Percentiles rank a stretch among this genome's conserved stretches.
phyloP scores from a whole-genome alignment of 2,797 vertebrate species.

The Lycodopsis pacificus region DNA sequence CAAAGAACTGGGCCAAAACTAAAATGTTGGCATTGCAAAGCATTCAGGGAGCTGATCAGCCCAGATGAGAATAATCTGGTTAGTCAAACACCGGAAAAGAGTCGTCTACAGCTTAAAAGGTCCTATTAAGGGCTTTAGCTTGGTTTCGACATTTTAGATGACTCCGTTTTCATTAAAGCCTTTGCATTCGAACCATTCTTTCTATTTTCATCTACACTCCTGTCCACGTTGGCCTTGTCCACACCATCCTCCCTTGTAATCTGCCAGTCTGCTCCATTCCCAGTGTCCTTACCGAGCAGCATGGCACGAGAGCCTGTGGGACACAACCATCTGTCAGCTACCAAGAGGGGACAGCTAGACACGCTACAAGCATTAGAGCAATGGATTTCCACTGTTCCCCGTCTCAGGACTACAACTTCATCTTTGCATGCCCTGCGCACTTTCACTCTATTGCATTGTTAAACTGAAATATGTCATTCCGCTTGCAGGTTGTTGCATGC shows the following conservation, averaged over 20 bases:
- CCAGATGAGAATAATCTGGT: conserved; percentile 53
- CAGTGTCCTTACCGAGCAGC: conserved; percentile 53
- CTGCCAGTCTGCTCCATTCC: conserved; percentile 46
- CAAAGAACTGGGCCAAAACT: conserved; percentile 48
- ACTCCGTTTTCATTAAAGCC: not conserved
- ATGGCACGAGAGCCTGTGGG: conserved; percentile 57
- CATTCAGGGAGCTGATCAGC: conserved; percentile 53
- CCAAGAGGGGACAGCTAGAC: conserved; percentile 51
- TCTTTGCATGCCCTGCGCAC: conserved; percentile 28
- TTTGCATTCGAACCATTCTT: not conserved
- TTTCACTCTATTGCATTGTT: conserved; percentile 41
- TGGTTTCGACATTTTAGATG: conserved; percentile 14
- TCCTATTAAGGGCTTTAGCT: conserved; percentile 2
- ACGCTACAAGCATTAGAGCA: conserved; percentile 66
- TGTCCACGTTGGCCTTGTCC: conserved; percentile 49
- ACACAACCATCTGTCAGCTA: conserved; percentile 66
- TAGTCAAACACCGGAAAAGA: conserved; percentile 45
- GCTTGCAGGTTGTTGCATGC: conserved; percentile 47
- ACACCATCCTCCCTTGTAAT: conserved; percentile 41
- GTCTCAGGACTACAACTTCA: conserved; percentile 44
- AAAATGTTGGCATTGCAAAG: conserved; percentile 47
- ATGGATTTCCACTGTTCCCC: conserved; percentile 71
- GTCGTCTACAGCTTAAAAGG: conserved; percentile 1
- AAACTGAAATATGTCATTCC: conserved; percentile 58
- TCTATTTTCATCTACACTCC: not conserved